phyloP scores from a whole-genome alignment of 2,888 invertebrate genomes.

The Myathropa florea region DNA sequence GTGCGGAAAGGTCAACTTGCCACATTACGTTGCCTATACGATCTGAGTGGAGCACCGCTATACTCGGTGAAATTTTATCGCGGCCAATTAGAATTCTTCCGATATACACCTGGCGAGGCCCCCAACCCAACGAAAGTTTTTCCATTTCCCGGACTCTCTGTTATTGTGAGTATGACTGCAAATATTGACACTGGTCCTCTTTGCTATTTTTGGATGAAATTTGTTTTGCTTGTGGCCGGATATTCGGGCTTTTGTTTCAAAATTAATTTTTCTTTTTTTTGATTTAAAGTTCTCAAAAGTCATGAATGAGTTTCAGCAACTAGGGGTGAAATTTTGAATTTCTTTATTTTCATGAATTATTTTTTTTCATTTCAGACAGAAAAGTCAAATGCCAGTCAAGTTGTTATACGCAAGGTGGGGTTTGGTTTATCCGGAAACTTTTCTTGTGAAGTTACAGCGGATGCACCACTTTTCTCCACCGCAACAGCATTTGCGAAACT shows the following conservation, averaged over 20 bases:
- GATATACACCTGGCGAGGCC: slow-evolving; percentile 89
- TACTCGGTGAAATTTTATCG: slow-evolving; percentile 95
- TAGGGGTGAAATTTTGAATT: background rate
- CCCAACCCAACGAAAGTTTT: slow-evolving; percentile 87
- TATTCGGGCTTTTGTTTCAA: slow-evolving; percentile 31
- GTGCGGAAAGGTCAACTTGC: slow-evolving; percentile 87
- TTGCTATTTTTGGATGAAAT: too few relatives aligned
- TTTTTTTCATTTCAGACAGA: slow-evolving; percentile 82
- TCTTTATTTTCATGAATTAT: slow-evolving; percentile 3
- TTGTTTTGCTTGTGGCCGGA: too few relatives aligned
- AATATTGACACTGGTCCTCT: slow-evolving; percentile 16
- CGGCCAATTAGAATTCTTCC: slow-evolving; percentile 91
- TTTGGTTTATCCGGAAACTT: slow-evolving; percentile 88
- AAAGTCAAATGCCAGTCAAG: slow-evolving; percentile 88
- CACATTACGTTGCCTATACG: slow-evolving; percentile 87
- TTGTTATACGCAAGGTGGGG: slow-evolving; percentile 86
- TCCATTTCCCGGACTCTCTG: slow-evolving; percentile 87
- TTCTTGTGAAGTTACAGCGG: slow-evolving; percentile 90
- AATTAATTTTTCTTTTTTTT: slow-evolving; percentile 22
- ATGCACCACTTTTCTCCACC: slow-evolving; percentile 87
- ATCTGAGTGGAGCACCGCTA: slow-evolving; percentile 88
- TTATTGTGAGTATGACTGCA: slow-evolving; percentile 87
- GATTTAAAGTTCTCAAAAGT: too few relatives aligned
- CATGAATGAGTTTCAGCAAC: slow-evolving; percentile 16
- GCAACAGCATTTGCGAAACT: slow-evolving; percentile 85